Percentiles rank a stretch among this genome's conserved stretches.
Conservation (phyloP, 2,113 vertebrate genomes). For the Pituophis catenifer region DNA sequence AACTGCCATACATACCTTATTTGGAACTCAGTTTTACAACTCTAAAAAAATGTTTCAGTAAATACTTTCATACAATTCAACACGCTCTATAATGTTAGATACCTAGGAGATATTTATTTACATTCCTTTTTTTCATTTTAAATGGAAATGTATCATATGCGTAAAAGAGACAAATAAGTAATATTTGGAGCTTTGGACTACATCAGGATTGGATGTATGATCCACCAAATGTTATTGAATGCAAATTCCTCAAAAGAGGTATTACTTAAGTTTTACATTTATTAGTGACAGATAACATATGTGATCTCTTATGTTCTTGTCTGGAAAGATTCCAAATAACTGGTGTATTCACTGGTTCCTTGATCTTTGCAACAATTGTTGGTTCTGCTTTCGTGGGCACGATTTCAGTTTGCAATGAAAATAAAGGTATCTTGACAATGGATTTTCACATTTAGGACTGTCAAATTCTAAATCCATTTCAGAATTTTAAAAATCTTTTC, state of each 20-base stretch:
- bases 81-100: neutral
- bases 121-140: neutral
- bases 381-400: neutral
- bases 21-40: neutral
- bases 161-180: neutral
- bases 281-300: neutral
- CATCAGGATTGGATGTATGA: neutral
- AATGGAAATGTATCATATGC: neutral
- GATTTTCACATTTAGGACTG: neutral
- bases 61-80: neutral
- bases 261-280: neutral
- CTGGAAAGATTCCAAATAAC: neutral
- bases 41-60: neutral
- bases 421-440: neutral
- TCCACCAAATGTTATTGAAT: neutral
- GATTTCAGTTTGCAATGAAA: neutral
- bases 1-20: neutral
- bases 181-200: neutral
- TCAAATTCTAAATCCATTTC: neutral
- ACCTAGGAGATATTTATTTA: neutral
- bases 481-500: neutral
- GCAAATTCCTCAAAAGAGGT: neutral
- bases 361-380: neutral
- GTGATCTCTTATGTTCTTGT: neutral
- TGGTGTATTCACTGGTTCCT: neutral